A percentile compares a stretch with the other conserved stretches of the same genome.
phyloP scores from a whole-genome alignment of 1,140 invertebrate species.

The Hesperophylax magnus region DNA sequence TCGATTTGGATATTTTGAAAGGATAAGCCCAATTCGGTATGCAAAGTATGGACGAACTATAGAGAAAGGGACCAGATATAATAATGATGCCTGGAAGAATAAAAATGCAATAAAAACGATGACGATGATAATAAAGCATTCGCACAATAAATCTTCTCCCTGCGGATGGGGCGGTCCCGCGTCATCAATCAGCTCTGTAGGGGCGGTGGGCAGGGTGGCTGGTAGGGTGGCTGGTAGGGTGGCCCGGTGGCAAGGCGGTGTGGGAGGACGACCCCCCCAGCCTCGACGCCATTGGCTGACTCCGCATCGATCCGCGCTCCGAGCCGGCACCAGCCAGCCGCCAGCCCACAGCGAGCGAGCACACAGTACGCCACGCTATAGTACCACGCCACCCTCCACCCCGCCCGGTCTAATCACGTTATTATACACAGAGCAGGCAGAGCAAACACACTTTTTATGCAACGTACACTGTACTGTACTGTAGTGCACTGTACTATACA shows the following conservation, averaged over 20 bases:
- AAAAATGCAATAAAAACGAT: conserved; percentile 7
- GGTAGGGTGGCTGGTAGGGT: conserved; percentile 61
- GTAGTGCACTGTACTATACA: not conserved
- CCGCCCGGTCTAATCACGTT: conserved; percentile 50
- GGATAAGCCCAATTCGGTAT: too few relatives aligned
- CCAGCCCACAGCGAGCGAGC: conserved; percentile 55
- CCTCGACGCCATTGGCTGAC: conserved; percentile 55
- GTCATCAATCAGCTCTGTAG: conserved; percentile 45
- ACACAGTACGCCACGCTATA: conserved; percentile 43
- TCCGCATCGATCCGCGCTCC: conserved; percentile 57
- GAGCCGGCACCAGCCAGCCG: conserved; percentile 52
- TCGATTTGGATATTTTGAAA: too few relatives aligned
- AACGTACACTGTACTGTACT: conserved; percentile 21
- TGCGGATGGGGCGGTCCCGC: conserved; percentile 25
- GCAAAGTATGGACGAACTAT: too few relatives aligned
- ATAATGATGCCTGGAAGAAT: too few relatives aligned
- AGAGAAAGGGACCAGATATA: too few relatives aligned
- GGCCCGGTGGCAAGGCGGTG: conserved; percentile 36
- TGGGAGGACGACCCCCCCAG: not conserved
- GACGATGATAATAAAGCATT: conserved; percentile 43
- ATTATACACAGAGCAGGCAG: conserved; percentile 56
- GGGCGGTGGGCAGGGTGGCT: not conserved
- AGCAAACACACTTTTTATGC: conserved; percentile 58
- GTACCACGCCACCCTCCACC: conserved; percentile 53
- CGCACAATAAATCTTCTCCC: conserved; percentile 33